A percentile compares a stretch with the other conserved stretches of the same genome.
Conservation (phyloP, 2,113 vertebrate genomes). For the Passerina amoena region DNA sequence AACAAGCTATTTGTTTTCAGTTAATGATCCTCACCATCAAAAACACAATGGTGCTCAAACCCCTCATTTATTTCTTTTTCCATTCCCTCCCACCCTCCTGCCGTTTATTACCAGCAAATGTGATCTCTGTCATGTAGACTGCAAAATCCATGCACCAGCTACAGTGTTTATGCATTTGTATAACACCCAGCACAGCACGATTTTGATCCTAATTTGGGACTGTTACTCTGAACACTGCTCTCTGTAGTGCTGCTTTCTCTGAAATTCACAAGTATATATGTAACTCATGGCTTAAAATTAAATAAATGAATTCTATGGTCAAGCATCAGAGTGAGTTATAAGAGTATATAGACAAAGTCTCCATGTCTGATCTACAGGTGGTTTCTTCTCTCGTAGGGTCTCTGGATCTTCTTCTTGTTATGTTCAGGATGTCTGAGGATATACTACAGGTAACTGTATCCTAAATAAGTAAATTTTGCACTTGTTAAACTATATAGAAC, state of each 20-base stretch:
- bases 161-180: not conserved
- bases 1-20: constrained; percentile 34
- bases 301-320: not conserved
- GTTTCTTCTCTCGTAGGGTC: not conserved
- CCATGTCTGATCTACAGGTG: not conserved
- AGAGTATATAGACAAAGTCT: not conserved
- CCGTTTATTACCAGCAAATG: not conserved
- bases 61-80: not conserved
- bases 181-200: not conserved
- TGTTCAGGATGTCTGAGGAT: not conserved
- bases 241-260: not conserved
- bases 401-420: not conserved
- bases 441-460: not conserved
- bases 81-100: not conserved
- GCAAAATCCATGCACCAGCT: not conserved
- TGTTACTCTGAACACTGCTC: not conserved
- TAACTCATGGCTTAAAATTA: not conserved
- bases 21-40: not conserved
- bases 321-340: not conserved
- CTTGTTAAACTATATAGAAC: not conserved
- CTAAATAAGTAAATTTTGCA: not conserved
- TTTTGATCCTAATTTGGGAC: not conserved
- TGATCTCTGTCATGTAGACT: not conserved
- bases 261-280: not conserved
- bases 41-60: not conserved